Evolutionary conservation across 2,797 vertebrate species (phyloP).

Genomic region (Neosilurus hyrtlii): DNA sequence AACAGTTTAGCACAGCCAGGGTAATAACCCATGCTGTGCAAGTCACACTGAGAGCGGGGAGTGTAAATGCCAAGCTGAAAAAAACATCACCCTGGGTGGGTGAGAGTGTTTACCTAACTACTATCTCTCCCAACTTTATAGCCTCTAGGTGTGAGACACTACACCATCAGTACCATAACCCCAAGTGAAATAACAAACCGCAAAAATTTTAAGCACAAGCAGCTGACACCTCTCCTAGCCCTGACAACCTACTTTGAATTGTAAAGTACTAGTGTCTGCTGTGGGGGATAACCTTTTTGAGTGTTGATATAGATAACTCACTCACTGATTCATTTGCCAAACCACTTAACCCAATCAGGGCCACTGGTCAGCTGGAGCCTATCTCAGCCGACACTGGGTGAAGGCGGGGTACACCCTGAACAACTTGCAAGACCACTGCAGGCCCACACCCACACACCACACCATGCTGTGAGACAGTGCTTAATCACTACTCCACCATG

Average conservation of each 20-base stretch:
- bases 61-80: slow-evolving; percentile 44
- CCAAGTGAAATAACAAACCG: slow-evolving; percentile 57
- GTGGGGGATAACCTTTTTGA: background rate
- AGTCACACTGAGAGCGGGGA: slow-evolving; percentile 12
- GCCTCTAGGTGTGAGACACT: slow-evolving; percentile 40
- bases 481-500: too few species aligned
- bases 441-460: too few species aligned
- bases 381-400: too few species aligned
- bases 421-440: too few species aligned
- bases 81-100: slow-evolving; percentile 37
- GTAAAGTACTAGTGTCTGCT: background rate
- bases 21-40: slow-evolving; percentile 44
- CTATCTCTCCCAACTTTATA: slow-evolving; percentile 55
- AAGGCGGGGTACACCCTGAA: too few species aligned
- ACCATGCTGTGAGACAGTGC: too few species aligned
- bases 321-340: too few species aligned
- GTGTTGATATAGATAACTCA: background rate
- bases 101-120: slow-evolving; percentile 50
- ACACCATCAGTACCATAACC: slow-evolving; percentile 45
- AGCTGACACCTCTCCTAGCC: slow-evolving; percentile 47
- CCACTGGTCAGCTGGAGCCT: too few species aligned
- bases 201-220: slow-evolving; percentile 23
- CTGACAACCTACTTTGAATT: slow-evolving; percentile 8
- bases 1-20: background rate
- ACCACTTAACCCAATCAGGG: too few species aligned